A percentile compares a stretch with the other conserved stretches of the same genome.
These are phyloP conservation scores for Pollenia angustigena DNA, from an alignment of 2,888 invertebrate genomes.

Conservation along the genomic window DNA sequence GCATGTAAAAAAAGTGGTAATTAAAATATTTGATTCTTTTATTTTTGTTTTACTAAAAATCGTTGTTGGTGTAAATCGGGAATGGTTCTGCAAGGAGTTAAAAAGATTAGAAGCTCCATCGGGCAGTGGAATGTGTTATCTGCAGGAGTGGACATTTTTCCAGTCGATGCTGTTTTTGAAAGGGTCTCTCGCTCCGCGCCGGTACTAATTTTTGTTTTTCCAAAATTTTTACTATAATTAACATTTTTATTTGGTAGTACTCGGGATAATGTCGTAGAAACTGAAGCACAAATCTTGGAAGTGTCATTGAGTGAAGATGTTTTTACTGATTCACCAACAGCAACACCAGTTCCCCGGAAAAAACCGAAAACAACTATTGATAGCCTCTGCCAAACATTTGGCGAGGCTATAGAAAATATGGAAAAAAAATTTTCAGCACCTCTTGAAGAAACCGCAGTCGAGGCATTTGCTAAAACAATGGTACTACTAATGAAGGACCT, in stretches of 20 bases:
- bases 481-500: constrained; percentile 21
- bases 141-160: constrained; percentile 28
- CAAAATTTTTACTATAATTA: neutral
- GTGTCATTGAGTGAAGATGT: neutral
- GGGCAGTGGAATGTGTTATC: neutral
- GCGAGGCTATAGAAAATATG: constrained; percentile 24
- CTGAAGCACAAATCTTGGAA: neutral
- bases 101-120: neutral
- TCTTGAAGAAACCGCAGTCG: neutral
- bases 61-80: neutral
- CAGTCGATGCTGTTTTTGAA: constrained; percentile 44
- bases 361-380: constrained; percentile 4
- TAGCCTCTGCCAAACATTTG: constrained; percentile 33
- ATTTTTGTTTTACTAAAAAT: constrained; percentile 5
- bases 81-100: neutral
- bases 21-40: neutral
- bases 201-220: constrained; percentile 13
- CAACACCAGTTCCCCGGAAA: constrained; percentile 1
- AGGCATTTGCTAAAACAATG: constrained; percentile 16
- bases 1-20: constrained; percentile 6
- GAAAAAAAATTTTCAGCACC: neutral
- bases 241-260: constrained; percentile 37
- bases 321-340: neutral
- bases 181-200: constrained; percentile 10
- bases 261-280: constrained; percentile 30